Base-by-base conservation (phyloP, 2,797 vertebrate genomes). In the Phataginus tricuspis region DNA sequence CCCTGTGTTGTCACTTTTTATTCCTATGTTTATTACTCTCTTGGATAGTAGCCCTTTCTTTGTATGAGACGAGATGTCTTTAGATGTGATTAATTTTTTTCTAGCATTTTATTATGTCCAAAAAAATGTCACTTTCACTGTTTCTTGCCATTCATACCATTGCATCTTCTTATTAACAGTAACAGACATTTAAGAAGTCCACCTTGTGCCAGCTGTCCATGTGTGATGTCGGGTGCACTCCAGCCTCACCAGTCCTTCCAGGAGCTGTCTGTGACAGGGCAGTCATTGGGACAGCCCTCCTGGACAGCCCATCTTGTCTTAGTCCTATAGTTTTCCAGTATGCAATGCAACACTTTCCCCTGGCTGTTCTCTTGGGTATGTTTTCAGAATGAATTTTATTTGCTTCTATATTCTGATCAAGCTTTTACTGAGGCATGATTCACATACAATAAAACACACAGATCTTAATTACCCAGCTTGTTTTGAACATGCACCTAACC, bases 361-460 rank as follows among this genome's bases (percentile, higher is more conserved):
- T 37, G 7, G 14, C 29, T 59, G 2, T 53, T 78, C 51, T 45
- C 12, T 49, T 49, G 64, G 31, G 55, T 45, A 13, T 25, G 31
- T 86, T 71, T 83, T 78, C 45, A 64, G 23, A 69, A n/a, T 49
- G 39, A 72, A 49, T 37, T 34, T 92, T 83, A 66, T 27, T 79
- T 42, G 1, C 45, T n/a, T 55, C 55, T 37, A 7, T 34, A 31
- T 72, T 64, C 34, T n/a, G 64, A 69, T 29, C 29, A 39, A 84
- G n/a, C 14, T 42, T 59, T 51, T 11, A 42, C n/a, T 15, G 31
- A 34, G 49, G 37, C 5, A 37, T 23, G 16, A 2, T 45, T 37
- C 39, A 53, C 49, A 12, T n/a, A 9, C 63, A 63, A 19, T 27
- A 2, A 16, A 66, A 21, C 23, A 19, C 18, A 27, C 16, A 31